These are phyloP conservation scores for Hemistola chrysoprasaria DNA, from an alignment of 2,888 invertebrate genomes.

Conservation along the genomic window DNA sequence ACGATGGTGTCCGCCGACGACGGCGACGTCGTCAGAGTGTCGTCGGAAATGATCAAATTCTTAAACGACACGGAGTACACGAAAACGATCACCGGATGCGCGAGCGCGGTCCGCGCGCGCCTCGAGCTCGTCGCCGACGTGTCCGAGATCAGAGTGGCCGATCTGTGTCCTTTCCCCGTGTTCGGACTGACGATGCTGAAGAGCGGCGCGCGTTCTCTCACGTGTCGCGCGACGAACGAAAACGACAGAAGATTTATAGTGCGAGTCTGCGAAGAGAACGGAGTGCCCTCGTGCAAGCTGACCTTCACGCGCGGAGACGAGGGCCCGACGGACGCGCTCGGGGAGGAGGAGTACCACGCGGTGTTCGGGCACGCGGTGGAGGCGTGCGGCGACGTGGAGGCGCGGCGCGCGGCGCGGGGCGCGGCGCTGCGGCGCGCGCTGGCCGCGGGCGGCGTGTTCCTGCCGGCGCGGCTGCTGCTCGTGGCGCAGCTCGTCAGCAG, in stretches of 20 bases:
- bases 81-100: conserved; percentile 56
- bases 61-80: conserved; percentile 76
- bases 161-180: conserved; percentile 84
- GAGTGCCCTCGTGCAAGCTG: conserved; percentile 57
- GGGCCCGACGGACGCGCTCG: conserved; percentile 47
- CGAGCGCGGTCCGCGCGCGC: conserved; percentile 59
- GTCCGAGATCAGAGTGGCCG: conserved; percentile 68
- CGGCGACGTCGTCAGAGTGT: conserved; percentile 45
- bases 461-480: conserved; percentile 79
- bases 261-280: conserved; percentile 64
- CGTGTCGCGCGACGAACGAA: conserved; percentile 62
- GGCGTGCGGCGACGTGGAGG: conserved; percentile 81
- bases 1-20: conserved; percentile 28
- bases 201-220: conserved; percentile 67
- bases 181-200: conserved; percentile 83
- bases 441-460: conserved; percentile 68
- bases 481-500: conserved; percentile 83
- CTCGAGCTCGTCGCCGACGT: conserved; percentile 61
- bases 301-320: conserved; percentile 57
- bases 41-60: conserved; percentile 61
- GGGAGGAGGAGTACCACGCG: conserved; percentile 69
- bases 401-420: conserved; percentile 65
- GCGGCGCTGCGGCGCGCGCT: conserved; percentile 50
- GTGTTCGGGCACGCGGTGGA: conserved; percentile 81
- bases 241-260: conserved; percentile 64